These are phyloP conservation scores for Aphelinus atriplicis DNA, from an alignment of 1,140 invertebrate genomes.

Conservation along the genomic window DNA sequence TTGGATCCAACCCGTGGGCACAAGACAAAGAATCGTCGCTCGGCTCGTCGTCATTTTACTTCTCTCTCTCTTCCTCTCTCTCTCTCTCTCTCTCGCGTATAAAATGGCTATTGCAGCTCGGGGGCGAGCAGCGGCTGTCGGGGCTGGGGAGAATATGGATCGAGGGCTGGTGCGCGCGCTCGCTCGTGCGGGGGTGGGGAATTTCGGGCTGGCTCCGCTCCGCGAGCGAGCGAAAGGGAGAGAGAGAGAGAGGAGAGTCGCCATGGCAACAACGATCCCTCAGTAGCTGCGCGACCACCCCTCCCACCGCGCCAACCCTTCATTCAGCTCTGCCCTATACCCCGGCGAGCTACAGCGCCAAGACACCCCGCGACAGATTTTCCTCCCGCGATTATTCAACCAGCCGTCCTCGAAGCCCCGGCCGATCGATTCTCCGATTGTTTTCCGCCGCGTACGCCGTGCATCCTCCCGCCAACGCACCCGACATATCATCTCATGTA, in stretches of 20 bases:
- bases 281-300: slow-evolving; percentile 52
- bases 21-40: no score
- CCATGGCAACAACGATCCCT: slow-evolving; percentile 64
- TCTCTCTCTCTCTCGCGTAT: slow-evolving; percentile 18
- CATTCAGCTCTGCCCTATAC: slow-evolving; percentile 50
- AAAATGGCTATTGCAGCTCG: slow-evolving; percentile 57
- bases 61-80: background rate
- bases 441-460: no score
- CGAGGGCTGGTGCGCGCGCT: slow-evolving; percentile 32
- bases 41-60: background rate
- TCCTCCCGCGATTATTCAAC: background rate
- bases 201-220: background rate
- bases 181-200: slow-evolving; percentile 47
- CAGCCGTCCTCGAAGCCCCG: background rate
- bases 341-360: slow-evolving; percentile 29
- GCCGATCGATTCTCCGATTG: background rate
- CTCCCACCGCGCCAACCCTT: slow-evolving; percentile 56
- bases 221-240: slow-evolving; percentile 29
- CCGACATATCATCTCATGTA: no score
- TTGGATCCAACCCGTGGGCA: no score
- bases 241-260: slow-evolving; percentile 51
- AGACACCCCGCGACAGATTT: slow-evolving; percentile 39
- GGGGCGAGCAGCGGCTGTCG: background rate
- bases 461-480: no score
- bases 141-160: background rate